Percentiles rank a stretch among this genome's conserved stretches.
These are phyloP conservation scores for Rhopilema esculentum DNA, from an alignment of 30 jellyfish, hydroid and myxozoan species.

Conservation along the genomic window DNA sequence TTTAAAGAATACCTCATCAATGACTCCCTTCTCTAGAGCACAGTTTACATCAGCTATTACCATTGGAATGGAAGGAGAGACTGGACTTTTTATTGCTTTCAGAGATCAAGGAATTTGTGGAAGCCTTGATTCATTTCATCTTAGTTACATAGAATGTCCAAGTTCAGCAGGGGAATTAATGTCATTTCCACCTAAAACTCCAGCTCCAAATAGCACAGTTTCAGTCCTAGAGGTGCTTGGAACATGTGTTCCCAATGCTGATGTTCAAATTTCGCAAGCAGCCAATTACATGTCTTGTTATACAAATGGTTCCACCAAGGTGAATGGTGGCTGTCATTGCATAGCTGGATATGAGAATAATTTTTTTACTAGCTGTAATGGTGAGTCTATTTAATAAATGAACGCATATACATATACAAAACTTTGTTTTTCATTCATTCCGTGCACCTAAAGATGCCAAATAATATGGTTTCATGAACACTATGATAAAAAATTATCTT, in stretches of 20 bases:
- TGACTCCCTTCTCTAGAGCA: not conserved
- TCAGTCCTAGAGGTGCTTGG: slow-evolving; percentile 27
- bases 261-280: slow-evolving; percentile 5
- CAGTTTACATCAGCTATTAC: not conserved
- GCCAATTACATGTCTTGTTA: slow-evolving; percentile 47
- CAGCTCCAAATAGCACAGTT: slow-evolving; percentile 58
- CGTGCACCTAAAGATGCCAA: too few relatives aligned
- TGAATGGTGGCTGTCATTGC: slow-evolving; percentile 78
- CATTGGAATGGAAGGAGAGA: slow-evolving; percentile 5
- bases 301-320: slow-evolving; percentile 65
- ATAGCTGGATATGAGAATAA: slow-evolving; percentile 49
- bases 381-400: not conserved
- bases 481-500: too few relatives aligned
- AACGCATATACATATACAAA: too few relatives aligned
- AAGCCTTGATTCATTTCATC: not conserved
- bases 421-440: too few relatives aligned
- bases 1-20: slow-evolving; percentile 9
- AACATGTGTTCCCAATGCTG: slow-evolving; percentile 42
- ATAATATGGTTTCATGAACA: too few relatives aligned
- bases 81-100: slow-evolving; percentile 48
- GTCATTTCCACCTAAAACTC: slow-evolving; percentile 31
- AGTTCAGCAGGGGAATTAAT: slow-evolving; percentile 43
- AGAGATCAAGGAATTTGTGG: slow-evolving; percentile 64
- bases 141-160: slow-evolving; percentile 64
- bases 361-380: not conserved